Conservation (phyloP, 2,888 invertebrate genomes). For the Hetaerina titia region DNA sequence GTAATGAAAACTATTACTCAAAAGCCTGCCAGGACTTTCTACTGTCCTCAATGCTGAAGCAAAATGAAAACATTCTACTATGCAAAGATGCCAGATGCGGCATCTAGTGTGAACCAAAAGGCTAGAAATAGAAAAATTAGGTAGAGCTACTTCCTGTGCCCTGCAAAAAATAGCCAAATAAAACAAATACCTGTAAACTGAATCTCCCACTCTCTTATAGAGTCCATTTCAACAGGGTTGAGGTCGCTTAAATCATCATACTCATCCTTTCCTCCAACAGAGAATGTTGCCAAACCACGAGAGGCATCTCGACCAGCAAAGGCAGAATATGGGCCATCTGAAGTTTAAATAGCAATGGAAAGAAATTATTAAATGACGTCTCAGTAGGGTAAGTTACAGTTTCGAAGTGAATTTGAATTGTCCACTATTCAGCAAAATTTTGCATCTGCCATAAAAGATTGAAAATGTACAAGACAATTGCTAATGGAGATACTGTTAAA, state of each 20-base stretch:
- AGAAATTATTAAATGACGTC: neutral
- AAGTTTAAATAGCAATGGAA: slow-evolving; percentile 70
- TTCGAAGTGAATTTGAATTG: too few species aligned
- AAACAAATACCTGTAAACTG: slow-evolving; percentile 91
- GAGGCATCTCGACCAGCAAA: slow-evolving; percentile 98
- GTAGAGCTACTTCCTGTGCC: neutral
- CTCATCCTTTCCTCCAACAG: slow-evolving; percentile 89
- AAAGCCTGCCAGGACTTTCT: neutral
- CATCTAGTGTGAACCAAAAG: too few species aligned
- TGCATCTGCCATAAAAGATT: too few species aligned
- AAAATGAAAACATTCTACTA: too few species aligned
- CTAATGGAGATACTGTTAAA: too few species aligned
- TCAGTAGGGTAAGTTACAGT: too few species aligned
- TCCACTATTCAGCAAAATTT: too few species aligned
- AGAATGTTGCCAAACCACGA: slow-evolving; percentile 95
- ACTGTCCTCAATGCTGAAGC: neutral
- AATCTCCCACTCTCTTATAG: slow-evolving; percentile 97
- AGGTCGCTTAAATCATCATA: slow-evolving; percentile 98
- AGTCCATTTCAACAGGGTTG: slow-evolving; percentile 95
- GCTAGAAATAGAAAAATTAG: too few species aligned
- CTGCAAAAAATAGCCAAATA: slow-evolving; percentile 69
- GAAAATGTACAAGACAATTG: too few species aligned
- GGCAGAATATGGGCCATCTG: slow-evolving; percentile 95
- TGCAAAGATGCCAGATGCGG: too few species aligned
- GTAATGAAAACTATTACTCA: too few species aligned